Percentiles rank a stretch among this genome's conserved stretches.
These are phyloP conservation scores for Choloepus didactylus DNA, from an alignment of 2,797 vertebrate genomes.

Conservation along the genomic window DNA sequence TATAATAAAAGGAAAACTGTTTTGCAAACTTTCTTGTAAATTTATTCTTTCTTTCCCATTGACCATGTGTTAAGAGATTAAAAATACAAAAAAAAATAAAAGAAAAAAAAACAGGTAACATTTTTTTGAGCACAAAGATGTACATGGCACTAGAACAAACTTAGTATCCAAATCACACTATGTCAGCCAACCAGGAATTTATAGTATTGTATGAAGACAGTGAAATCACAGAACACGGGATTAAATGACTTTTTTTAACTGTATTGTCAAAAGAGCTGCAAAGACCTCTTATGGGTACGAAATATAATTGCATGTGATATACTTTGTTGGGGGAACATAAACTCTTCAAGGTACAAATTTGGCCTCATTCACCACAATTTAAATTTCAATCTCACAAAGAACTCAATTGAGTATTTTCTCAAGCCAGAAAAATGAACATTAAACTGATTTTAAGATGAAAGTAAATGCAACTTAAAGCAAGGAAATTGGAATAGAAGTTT, in stretches of 20 bases:
- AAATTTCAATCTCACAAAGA: conserved; percentile 37
- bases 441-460: conserved; percentile 30
- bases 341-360: conserved; percentile 16
- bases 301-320: conserved; percentile 35
- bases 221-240: conserved; percentile 33
- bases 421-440: conserved; percentile 57
- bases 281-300: conserved; percentile 8
- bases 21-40: conserved; percentile 50
- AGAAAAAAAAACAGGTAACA: not conserved
- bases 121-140: conserved; percentile 13
- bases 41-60: conserved; percentile 48
- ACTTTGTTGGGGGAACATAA: not conserved
- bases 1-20: conserved; percentile 44
- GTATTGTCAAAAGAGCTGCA: not conserved
- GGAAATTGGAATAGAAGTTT: conserved; percentile 49
- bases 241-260: not conserved
- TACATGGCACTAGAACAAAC: not conserved
- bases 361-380: not conserved
- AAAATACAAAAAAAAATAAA: not conserved
- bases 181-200: conserved; percentile 32
- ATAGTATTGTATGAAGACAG: not conserved
- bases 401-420: conserved; percentile 18
- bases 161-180: conserved; percentile 27
- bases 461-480: conserved; percentile 38
- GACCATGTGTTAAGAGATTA: not conserved